phyloP scores from a whole-genome alignment of 2,113 vertebrate species.

The Paraplagusia blochii region DNA sequence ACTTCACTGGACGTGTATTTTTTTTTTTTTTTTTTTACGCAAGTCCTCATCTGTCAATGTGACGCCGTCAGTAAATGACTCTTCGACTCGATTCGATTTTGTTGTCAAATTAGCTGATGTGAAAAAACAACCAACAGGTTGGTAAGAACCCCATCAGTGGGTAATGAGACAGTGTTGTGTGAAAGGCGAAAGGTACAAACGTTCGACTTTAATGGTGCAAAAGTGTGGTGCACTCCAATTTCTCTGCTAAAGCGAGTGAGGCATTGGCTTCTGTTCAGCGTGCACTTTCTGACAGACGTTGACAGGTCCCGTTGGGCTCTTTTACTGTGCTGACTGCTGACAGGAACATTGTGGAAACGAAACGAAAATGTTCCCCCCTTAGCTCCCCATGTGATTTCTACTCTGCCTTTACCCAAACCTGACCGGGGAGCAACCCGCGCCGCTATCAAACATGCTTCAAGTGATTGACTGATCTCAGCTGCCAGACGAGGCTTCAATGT shows the following conservation, averaged over 20 bases:
- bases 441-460: constrained; percentile 10
- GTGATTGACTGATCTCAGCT: constrained; percentile 32
- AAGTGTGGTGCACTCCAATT: constrained; percentile 27
- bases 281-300: constrained; percentile 45
- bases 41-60: too few species aligned
- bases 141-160: not conserved
- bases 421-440: constrained; percentile 7
- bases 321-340: constrained; percentile 53
- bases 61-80: too few species aligned
- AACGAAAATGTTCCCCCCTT: constrained; percentile 32
- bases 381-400: constrained; percentile 37
- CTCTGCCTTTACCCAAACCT: constrained; percentile 24
- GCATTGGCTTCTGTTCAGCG: constrained; percentile 24
- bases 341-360: constrained; percentile 53
- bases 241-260: constrained; percentile 35
- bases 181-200: constrained; percentile 15
- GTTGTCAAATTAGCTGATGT: too few species aligned
- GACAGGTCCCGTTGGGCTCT: constrained; percentile 49
- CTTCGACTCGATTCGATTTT: too few species aligned
- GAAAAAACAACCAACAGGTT: too few species aligned
- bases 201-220: constrained; percentile 35
- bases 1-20: too few species aligned
- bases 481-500: constrained; percentile 1
- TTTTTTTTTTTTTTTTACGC: too few species aligned
- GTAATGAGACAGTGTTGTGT: not conserved